Evolutionary conservation across 1,140 invertebrate species (phyloP).

Genomic region (Bombus waltoni): DNA sequence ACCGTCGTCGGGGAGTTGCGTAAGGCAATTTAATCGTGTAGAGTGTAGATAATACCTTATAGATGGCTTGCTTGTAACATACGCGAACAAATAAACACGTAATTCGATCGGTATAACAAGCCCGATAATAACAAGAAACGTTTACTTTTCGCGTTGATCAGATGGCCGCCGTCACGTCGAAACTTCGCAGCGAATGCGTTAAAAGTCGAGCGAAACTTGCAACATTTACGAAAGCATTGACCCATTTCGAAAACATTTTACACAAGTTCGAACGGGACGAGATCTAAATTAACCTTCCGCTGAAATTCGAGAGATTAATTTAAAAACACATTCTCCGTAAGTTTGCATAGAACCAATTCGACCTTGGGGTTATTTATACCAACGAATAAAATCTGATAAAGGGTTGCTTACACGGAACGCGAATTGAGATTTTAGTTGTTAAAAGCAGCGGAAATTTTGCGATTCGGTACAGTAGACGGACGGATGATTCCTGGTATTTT

Average conservation of each 20-base stretch:
- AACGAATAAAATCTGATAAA: background rate
- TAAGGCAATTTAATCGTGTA: background rate
- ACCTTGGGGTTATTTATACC: background rate
- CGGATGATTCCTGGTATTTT: accelerated
- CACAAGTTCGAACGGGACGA: background rate
- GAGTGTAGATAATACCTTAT: no score
- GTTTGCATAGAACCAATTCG: background rate
- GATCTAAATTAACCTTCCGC: background rate
- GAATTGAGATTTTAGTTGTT: background rate
- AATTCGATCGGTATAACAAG: background rate
- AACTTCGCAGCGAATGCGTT: background rate
- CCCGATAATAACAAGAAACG: background rate
- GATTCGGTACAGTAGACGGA: no score
- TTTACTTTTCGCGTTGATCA: background rate
- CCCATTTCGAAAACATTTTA: background rate
- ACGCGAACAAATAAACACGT: background rate
- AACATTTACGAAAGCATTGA: background rate
- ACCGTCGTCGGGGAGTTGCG: background rate
- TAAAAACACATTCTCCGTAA: background rate
- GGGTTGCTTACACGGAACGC: no score
- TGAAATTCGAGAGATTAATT: background rate
- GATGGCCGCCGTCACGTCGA: background rate
- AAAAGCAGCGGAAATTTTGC: accelerated
- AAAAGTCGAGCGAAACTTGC: background rate
- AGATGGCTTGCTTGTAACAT: background rate